Conservation (phyloP, 2,113 vertebrate genomes). For the Dasyurus viverrinus region DNA sequence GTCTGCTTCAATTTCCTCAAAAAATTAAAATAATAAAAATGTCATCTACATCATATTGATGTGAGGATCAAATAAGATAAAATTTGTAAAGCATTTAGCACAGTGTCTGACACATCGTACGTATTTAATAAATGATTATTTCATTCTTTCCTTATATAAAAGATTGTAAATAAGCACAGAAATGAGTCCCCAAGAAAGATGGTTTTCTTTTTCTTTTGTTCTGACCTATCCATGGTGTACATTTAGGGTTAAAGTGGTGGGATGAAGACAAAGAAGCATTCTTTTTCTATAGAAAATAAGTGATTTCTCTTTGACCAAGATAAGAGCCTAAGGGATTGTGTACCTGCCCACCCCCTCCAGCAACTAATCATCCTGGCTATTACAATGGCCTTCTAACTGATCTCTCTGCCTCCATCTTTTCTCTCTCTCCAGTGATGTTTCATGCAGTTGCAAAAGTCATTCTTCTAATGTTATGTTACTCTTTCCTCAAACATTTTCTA, state of each 20-base stretch:
- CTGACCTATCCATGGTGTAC: background rate
- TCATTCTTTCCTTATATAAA: background rate
- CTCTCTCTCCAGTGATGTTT: too few species aligned
- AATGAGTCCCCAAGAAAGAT: background rate
- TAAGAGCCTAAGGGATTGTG: background rate
- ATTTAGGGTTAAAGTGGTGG: background rate
- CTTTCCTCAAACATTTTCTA: too few species aligned
- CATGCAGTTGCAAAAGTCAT: too few species aligned
- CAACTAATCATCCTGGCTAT: background rate
- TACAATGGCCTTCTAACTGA: background rate
- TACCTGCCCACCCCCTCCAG: background rate
- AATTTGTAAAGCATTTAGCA: background rate
- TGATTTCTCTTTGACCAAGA: background rate
- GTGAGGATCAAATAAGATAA: background rate
- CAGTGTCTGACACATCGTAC: background rate
- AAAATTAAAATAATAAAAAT: background rate
- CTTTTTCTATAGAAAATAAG: background rate
- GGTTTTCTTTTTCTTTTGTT: slow-evolving; percentile 9
- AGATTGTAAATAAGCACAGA: background rate
- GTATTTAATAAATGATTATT: background rate
- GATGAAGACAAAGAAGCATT: background rate
- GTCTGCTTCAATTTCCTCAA: background rate
- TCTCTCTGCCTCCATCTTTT: too few species aligned
- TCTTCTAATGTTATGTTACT: too few species aligned
- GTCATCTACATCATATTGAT: background rate